A percentile compares a stretch with the other conserved stretches of the same genome.
Evolutionary conservation across 2,797 vertebrate species (phyloP).

Genomic region (Rhinoraja longicauda): DNA sequence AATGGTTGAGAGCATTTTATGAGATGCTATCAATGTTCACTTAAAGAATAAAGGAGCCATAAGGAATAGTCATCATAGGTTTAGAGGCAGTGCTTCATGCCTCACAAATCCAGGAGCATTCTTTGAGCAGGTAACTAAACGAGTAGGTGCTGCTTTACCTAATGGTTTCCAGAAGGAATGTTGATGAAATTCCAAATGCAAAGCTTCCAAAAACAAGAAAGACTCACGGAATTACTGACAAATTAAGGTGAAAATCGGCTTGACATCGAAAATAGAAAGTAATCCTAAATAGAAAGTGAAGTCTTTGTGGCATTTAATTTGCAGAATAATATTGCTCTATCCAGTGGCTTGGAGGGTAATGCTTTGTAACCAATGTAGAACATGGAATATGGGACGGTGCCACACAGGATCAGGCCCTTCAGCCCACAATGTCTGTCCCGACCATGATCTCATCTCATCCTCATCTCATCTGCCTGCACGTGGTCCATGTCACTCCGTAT

Average conservation of each 20-base stretch:
- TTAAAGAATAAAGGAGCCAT: constrained; percentile 34
- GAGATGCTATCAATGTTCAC: constrained; percentile 30
- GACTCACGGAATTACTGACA: neutral
- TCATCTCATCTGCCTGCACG: too few relatives aligned
- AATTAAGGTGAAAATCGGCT: neutral
- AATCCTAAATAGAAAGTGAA: neutral
- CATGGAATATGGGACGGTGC: too few relatives aligned
- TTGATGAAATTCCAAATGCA: neutral
- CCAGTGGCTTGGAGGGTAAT: neutral
- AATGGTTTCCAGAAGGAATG: neutral
- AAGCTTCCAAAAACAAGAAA: neutral
- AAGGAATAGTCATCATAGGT: constrained; percentile 19
- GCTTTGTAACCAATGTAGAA: neutral
- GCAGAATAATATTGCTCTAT: neutral
- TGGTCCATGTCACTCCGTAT: too few relatives aligned
- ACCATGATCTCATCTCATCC: too few relatives aligned
- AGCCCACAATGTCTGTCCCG: too few relatives aligned
- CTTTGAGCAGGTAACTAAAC: constrained; percentile 23
- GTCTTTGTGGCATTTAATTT: neutral
- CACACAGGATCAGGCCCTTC: too few relatives aligned
- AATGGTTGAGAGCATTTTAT: constrained; percentile 28
- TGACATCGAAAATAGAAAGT: neutral
- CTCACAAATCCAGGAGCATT: constrained; percentile 33
- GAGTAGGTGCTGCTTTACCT: neutral
- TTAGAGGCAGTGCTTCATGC: constrained; percentile 29